Conservation (phyloP, 2,113 vertebrate genomes). For the Astatotilapia flaviijosephi region DNA sequence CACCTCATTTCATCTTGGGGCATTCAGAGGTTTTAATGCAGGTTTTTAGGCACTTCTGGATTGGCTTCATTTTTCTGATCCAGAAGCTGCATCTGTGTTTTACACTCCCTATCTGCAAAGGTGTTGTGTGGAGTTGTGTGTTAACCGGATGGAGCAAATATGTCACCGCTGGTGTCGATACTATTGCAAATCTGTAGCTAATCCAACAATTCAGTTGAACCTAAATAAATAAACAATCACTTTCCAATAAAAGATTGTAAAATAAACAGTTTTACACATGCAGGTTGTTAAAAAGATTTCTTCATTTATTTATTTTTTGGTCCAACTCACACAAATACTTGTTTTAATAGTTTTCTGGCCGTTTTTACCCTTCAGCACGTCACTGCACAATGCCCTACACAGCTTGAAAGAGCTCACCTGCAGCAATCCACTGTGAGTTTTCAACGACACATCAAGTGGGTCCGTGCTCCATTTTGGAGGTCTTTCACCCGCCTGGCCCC, state of each 20-base stretch:
- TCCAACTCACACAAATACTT: neutral
- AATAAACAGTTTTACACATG: neutral
- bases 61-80: neutral
- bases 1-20: neutral
- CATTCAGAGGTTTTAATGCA: neutral
- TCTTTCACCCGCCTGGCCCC: neutral
- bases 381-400: neutral
- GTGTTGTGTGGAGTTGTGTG: neutral
- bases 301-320: neutral
- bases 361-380: neutral
- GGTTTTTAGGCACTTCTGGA: neutral
- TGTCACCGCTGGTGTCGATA: neutral
- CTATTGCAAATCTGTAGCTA: neutral
- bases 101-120: neutral
- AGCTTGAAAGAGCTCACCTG: neutral
- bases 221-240: neutral
- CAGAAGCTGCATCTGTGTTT: neutral
- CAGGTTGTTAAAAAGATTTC: neutral
- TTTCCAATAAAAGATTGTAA: neutral
- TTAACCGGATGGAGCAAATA: neutral
- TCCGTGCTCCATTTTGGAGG: constrained; percentile 14
- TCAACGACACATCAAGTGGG: neutral
- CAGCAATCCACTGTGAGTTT: neutral
- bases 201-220: neutral
- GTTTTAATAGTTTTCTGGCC: neutral